Conservation (phyloP, 2,888 invertebrate genomes). For the Parasteatoda lunata region DNA sequence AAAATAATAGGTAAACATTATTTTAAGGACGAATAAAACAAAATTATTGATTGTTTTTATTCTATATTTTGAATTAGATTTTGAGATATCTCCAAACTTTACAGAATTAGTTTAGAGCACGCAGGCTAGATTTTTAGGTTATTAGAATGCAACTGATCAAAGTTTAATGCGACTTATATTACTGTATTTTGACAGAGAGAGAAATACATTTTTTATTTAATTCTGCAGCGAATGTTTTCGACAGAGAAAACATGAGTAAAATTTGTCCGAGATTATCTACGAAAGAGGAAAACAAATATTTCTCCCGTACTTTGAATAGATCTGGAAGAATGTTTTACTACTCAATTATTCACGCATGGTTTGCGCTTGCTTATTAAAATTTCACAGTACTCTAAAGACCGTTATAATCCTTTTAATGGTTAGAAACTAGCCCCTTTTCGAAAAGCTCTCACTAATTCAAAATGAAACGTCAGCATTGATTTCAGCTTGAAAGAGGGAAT, state of each 20-base stretch:
- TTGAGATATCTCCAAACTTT: too few species aligned
- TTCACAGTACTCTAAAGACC: slow-evolving; percentile 65
- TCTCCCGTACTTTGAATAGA: background rate
- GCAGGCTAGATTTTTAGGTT: too few species aligned
- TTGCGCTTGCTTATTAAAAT: slow-evolving; percentile 67
- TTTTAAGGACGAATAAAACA: too few species aligned
- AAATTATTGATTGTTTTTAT: too few species aligned
- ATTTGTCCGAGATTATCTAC: slow-evolving; percentile 37
- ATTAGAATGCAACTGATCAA: too few species aligned
- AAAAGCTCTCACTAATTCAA: slow-evolving; percentile 62
- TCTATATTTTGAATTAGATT: too few species aligned
- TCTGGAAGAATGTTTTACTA: slow-evolving; percentile 48
- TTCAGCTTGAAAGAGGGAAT: slow-evolving; percentile 63
- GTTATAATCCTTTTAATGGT: slow-evolving; percentile 65
- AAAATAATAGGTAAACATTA: too few species aligned
- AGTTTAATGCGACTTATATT: too few species aligned
- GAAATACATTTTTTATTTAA: too few species aligned
- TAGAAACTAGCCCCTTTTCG: slow-evolving; percentile 52
- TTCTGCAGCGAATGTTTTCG: too few species aligned
- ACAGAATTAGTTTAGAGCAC: too few species aligned
- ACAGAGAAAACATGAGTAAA: slow-evolving; percentile 29
- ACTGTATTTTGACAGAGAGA: too few species aligned
- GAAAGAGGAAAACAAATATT: slow-evolving; percentile 48
- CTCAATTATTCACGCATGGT: slow-evolving; percentile 64
- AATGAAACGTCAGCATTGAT: slow-evolving; percentile 64